A percentile compares a stretch with the other conserved stretches of the same genome.
These are phyloP conservation scores for Basileuterus tristriatus DNA, from an alignment of 2,797 vertebrate species.

Conservation along the genomic window DNA sequence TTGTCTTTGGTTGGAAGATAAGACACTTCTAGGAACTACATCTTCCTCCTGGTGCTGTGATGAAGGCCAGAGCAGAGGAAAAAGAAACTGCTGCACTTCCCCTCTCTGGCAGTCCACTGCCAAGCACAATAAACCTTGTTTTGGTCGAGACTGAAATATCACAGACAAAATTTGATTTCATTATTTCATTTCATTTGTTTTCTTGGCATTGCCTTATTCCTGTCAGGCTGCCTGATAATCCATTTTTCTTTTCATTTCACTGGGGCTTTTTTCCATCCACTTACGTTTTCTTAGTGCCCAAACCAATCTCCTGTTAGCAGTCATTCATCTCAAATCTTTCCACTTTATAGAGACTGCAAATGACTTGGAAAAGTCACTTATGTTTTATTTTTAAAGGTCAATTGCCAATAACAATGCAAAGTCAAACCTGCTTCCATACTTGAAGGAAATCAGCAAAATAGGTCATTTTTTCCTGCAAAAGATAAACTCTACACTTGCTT, in stretches of 20 bases:
- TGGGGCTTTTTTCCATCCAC: constrained; percentile 20
- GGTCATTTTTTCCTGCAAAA: neutral
- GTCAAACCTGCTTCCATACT: constrained; percentile 12
- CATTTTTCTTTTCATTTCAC: constrained; percentile 62
- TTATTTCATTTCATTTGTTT: constrained; percentile 68
- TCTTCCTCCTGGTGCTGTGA: neutral
- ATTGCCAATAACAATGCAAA: constrained; percentile 47
- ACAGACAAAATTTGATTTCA: constrained; percentile 43
- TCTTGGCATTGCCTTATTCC: constrained; percentile 61
- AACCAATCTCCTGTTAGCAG: constrained; percentile 57
- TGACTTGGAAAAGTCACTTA: constrained; percentile 54
- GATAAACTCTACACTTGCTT: neutral
- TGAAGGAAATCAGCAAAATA: neutral
- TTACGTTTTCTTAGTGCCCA: constrained; percentile 52
- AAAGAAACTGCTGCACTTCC: neutral
- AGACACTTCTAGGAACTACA: neutral
- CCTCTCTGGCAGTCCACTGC: neutral
- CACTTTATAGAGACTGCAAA: constrained; percentile 48
- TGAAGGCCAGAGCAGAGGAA: neutral
- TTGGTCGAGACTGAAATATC: constrained; percentile 37
- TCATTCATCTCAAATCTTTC: constrained; percentile 52
- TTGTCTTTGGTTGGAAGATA: neutral
- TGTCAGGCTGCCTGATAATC: constrained; percentile 62
- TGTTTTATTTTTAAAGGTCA: constrained; percentile 65
- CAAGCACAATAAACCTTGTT: constrained; percentile 43